phyloP scores from a whole-genome alignment of 2,113 vertebrate species.

The Tamias sibiricus region DNA sequence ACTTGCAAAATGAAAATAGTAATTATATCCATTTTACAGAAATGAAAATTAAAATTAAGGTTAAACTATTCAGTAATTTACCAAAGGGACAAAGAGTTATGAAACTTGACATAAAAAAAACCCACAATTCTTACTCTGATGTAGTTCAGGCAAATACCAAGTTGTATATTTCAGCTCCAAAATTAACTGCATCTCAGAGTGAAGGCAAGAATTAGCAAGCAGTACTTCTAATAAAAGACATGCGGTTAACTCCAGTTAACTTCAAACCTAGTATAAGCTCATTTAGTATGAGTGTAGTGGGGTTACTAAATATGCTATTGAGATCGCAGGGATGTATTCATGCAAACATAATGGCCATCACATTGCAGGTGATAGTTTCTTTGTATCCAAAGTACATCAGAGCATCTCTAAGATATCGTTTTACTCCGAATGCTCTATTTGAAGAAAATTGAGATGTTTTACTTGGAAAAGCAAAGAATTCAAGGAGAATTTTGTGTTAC shows the following conservation, averaged over 20 bases:
- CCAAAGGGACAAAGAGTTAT: background rate
- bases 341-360: background rate
- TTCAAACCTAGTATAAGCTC: slow-evolving; percentile 9
- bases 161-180: slow-evolving; percentile 14
- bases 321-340: slow-evolving; percentile 23
- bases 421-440: background rate
- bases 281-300: background rate
- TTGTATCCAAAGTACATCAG: slow-evolving; percentile 30
- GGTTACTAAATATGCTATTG: slow-evolving; percentile 16
- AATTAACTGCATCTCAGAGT: slow-evolving; percentile 10
- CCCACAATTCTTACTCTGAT: background rate
- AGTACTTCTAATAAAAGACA: background rate
- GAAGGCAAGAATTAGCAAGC: background rate
- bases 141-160: background rate
- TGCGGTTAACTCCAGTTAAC: background rate
- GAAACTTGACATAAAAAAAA: background rate
- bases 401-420: background rate
- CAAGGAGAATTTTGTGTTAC: slow-evolving; percentile 28
- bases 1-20: background rate
- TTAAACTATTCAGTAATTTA: slow-evolving; percentile 9
- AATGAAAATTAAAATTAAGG: background rate
- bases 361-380: background rate
- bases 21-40: slow-evolving; percentile 16
- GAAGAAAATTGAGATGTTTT: slow-evolving; percentile 5
- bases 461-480: slow-evolving; percentile 39